These are phyloP conservation scores for Spizella passerina DNA, from an alignment of 2,797 vertebrate genomes.

Conservation along the genomic window DNA sequence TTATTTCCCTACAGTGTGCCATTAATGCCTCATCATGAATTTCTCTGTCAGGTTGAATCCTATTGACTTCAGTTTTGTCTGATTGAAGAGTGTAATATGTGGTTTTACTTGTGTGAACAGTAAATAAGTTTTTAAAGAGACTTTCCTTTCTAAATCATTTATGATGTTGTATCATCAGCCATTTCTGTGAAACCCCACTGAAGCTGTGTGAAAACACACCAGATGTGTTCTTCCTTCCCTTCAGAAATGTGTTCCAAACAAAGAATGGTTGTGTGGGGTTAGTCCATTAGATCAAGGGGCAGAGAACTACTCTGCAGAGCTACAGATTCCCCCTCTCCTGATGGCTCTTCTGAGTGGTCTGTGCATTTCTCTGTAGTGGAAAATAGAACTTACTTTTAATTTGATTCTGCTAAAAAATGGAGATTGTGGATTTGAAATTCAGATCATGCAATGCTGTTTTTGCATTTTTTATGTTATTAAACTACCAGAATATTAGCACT, in stretches of 20 bases:
- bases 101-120: neutral
- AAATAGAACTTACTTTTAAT: neutral
- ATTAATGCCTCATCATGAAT: neutral
- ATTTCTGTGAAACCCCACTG: neutral
- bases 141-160: neutral
- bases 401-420: neutral
- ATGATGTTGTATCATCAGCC: fast-evolving
- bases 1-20: neutral
- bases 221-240: neutral
- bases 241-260: neutral
- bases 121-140: neutral
- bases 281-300: neutral
- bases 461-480: neutral
- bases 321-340: neutral
- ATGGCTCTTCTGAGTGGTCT: neutral
- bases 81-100: neutral
- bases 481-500: neutral
- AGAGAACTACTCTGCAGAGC: neutral
- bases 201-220: neutral
- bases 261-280: neutral
- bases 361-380: neutral
- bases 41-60: neutral
- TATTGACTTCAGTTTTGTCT: neutral
- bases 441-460: neutral
- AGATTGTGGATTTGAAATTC: neutral